phyloP scores from a whole-genome alignment of 2,797 vertebrate genomes.

The Cossypha dichroa region DNA sequence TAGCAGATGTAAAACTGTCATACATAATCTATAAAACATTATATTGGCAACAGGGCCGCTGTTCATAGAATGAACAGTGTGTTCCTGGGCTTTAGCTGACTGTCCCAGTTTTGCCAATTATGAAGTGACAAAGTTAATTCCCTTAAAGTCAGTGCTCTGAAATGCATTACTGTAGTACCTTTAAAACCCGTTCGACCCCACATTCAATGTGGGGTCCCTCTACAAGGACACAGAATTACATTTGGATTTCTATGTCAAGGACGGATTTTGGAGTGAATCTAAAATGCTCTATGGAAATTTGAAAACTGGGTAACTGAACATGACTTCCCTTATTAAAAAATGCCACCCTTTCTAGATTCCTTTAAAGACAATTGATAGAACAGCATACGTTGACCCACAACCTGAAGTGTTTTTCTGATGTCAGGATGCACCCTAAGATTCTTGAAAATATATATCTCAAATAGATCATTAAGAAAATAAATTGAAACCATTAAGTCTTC shows the following conservation, averaged over 20 bases:
- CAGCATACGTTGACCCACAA: background rate
- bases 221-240: background rate
- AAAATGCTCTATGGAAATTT: background rate
- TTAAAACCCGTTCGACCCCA: background rate
- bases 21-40: background rate
- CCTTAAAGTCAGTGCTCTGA: background rate
- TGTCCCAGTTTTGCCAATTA: conserved; percentile 28
- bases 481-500: background rate
- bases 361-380: background rate
- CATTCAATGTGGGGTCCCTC: background rate
- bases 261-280: background rate
- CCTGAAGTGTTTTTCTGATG: background rate
- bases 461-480: background rate
- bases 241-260: background rate
- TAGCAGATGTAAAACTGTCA: conserved; percentile 31
- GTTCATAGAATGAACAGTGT: conserved; percentile 17
- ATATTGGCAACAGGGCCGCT: background rate
- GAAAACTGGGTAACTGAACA: background rate
- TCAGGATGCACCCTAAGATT: background rate
- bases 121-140: conserved; percentile 10
- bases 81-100: background rate
- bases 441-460: background rate
- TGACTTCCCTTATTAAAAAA: background rate
- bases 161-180: background rate
- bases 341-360: background rate